Base-by-base conservation (phyloP, 2,797 vertebrate genomes). In the Clarias laeviceps region DNA sequence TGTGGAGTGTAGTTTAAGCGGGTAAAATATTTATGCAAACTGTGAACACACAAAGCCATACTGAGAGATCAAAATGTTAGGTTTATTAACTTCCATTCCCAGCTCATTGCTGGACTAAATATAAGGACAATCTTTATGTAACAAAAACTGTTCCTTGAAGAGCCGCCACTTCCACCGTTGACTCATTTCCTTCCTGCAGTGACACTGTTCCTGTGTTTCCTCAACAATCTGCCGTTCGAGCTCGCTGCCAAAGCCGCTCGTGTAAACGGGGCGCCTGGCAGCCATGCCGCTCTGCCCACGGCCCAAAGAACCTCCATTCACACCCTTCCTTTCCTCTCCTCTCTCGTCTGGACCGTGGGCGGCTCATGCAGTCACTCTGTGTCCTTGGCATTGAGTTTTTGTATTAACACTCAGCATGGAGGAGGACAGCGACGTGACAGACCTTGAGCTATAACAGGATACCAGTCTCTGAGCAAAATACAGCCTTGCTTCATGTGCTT, bases 151-250 rank as follows among this genome's bases (percentile, higher is more conserved):
- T 82, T 86, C 73, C 83, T 87, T 27, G 59, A 76, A 78, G 84
- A 50, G 32, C 86, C 87, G 68, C 80, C 85, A 87, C 72, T 87
- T 86, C 87, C 84, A 89, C 88, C 85, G 45, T 65, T 91, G 92
- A 93, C 92, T 93, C 89, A 93, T 88, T 92, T 93, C 88, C 90
- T 90, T 85, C 86, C 85, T 87, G 89, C 82, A 66, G 72, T 90
- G 90, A 92, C 90, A 91, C 86, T 91, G 88, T 93, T 94, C 84
- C 82, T 84, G 79, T 37, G 82, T 89, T 85, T 89, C 85, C 83
- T 83, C 77, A 82, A 68, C 86, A 85, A 87, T 87, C 88, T 73
- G 27, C 62, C 56, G 14, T 50, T 62, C 24, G 4, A n/a, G 2
- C 54, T 62, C n/a, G 14, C 62, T 66, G 83, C 80, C 34, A 82